These are phyloP conservation scores for Sphenodon punctatus DNA, from an alignment of 2,797 vertebrate genomes.

Conservation along the genomic window DNA sequence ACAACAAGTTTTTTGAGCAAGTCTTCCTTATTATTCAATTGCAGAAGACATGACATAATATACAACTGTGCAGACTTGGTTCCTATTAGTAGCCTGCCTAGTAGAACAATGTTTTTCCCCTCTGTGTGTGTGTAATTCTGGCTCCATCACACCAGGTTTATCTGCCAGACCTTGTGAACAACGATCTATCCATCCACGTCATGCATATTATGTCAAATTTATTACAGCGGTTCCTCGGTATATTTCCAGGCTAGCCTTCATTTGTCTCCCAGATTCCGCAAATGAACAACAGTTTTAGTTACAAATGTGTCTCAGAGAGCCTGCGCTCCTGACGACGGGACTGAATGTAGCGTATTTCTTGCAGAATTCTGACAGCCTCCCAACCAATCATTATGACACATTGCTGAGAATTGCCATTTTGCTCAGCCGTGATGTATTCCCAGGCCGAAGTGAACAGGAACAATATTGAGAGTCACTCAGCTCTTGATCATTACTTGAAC, in stretches of 20 bases:
- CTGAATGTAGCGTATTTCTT: constrained; percentile 60
- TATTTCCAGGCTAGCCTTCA: constrained; percentile 61
- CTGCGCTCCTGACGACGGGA: constrained; percentile 48
- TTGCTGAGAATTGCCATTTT: constrained; percentile 56
- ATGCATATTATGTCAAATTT: constrained; percentile 72
- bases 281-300: constrained; percentile 69
- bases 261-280: constrained; percentile 66
- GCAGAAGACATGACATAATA: constrained; percentile 58
- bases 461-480: constrained; percentile 39
- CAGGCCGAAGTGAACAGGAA: constrained; percentile 28
- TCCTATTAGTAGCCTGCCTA: constrained; percentile 54
- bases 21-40: constrained; percentile 56
- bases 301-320: constrained; percentile 74
- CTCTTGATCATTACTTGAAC: constrained; percentile 50
- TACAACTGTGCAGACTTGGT: constrained; percentile 38
- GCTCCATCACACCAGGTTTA: constrained; percentile 44
- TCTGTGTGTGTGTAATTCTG: constrained; percentile 51
- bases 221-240: constrained; percentile 62
- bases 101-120: constrained; percentile 56
- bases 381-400: constrained; percentile 66
- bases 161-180: constrained; percentile 50
- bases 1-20: constrained; percentile 42
- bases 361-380: constrained; percentile 40
- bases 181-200: constrained; percentile 63
- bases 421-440: constrained; percentile 47